Evolutionary conservation across 2,113 vertebrate species (phyloP).

Genomic region (Taurulus bubalis): DNA sequence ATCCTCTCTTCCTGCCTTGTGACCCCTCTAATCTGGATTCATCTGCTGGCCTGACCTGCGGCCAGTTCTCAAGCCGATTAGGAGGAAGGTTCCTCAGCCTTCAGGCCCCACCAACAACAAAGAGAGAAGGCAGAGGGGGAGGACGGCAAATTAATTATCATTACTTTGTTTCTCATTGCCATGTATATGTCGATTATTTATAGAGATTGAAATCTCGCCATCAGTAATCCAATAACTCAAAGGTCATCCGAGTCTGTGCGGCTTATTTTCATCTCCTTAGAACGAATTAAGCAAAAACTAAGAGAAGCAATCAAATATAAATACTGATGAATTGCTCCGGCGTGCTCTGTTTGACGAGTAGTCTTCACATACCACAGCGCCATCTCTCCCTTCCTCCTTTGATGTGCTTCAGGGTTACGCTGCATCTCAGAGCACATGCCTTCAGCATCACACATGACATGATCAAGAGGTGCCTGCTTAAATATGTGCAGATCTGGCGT

Average conservation of each 20-base stretch:
- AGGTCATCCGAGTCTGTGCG: constrained; percentile 12
- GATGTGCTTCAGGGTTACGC: constrained; percentile 23
- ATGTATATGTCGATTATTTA: constrained; percentile 35
- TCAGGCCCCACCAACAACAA: constrained; percentile 38
- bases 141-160: background rate
- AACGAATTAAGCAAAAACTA: constrained; percentile 25
- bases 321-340: constrained; percentile 3
- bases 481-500: constrained; percentile 52
- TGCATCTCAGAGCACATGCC: constrained; percentile 28
- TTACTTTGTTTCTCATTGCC: background rate
- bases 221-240: constrained; percentile 33
- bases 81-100: constrained; percentile 66
- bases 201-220: constrained; percentile 28
- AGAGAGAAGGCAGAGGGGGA: background rate
- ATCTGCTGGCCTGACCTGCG: constrained; percentile 81
- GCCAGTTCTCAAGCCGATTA: constrained; percentile 89
- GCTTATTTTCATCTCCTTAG: constrained; percentile 22
- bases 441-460: constrained; percentile 39
- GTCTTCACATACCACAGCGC: constrained; percentile 12
- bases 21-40: constrained; percentile 88
- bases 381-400: constrained; percentile 12
- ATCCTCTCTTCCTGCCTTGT: constrained; percentile 89
- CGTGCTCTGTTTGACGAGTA: background rate
- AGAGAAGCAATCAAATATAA: constrained; percentile 19
- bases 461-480: constrained; percentile 44